Conservation (phyloP, 2,113 vertebrate species). For the Archocentrus centrarchus region DNA sequence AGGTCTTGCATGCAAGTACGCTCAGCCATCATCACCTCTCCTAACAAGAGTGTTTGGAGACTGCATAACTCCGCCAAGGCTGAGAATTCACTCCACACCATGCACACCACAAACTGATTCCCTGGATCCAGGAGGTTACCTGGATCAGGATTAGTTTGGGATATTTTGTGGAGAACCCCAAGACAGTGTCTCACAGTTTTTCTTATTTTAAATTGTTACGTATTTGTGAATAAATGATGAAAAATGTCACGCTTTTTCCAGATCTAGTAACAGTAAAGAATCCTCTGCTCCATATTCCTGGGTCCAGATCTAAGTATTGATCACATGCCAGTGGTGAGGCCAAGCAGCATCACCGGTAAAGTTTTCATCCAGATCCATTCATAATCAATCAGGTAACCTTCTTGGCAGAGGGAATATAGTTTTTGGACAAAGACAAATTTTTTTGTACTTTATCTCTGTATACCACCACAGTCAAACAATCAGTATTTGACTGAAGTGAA, state of each 20-base stretch:
- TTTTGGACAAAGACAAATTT: no score
- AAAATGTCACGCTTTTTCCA: no score
- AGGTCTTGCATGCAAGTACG: neutral
- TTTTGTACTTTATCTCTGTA: neutral
- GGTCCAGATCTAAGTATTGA: neutral
- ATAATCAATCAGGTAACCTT: neutral
- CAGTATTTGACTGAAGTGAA: neutral
- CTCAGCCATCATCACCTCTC: neutral
- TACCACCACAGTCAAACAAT: neutral
- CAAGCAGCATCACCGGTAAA: neutral
- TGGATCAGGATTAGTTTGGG: neutral
- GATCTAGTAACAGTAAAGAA: neutral
- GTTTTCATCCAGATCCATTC: neutral
- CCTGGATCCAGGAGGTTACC: neutral
- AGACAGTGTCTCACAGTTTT: neutral
- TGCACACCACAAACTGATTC: neutral
- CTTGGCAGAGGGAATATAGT: neutral
- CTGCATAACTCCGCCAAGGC: neutral
- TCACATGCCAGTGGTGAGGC: neutral
- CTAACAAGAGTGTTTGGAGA: neutral
- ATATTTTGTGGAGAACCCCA: neutral
- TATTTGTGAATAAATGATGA: neutral
- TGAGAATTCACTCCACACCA: neutral
- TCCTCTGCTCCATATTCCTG: neutral
- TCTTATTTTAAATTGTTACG: neutral